phyloP scores from a whole-genome alignment of 2,888 invertebrate species.

The Chamaedrilus cognettii region DNA sequence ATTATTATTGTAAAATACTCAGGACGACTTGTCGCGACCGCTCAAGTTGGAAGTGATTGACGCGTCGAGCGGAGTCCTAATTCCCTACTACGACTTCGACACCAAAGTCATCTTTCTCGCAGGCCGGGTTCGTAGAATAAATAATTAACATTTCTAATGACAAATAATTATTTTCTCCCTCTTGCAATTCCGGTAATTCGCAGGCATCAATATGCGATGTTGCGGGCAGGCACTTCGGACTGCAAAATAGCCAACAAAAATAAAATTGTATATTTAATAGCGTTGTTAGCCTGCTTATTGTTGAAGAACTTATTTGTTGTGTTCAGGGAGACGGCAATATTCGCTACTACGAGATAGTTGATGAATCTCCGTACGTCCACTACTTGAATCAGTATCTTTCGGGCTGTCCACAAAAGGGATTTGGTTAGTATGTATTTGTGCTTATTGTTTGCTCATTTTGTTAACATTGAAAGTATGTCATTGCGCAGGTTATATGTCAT shows the following conservation, averaged over 20 bases:
- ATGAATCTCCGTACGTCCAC: slow-evolving; percentile 92
- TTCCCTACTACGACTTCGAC: slow-evolving; percentile 97
- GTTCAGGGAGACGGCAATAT: slow-evolving; percentile 93
- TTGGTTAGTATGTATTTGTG: slow-evolving; percentile 47
- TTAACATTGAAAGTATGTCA: too few relatives aligned
- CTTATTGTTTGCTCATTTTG: neutral
- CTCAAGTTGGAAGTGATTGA: slow-evolving; percentile 57
- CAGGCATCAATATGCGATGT: neutral
- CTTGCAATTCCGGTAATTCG: too few relatives aligned
- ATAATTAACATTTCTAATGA: too few relatives aligned
- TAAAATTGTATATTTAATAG: too few relatives aligned
- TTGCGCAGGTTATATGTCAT: too few relatives aligned
- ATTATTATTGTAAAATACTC: too few relatives aligned
- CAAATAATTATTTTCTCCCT: too few relatives aligned
- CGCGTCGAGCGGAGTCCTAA: slow-evolving; percentile 90
- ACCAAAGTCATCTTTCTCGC: slow-evolving; percentile 93
- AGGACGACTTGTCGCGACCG: slow-evolving; percentile 56
- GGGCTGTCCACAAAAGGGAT: slow-evolving; percentile 93
- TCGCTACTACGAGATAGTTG: slow-evolving; percentile 89
- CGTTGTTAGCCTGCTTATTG: too few relatives aligned
- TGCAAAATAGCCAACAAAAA: too few relatives aligned
- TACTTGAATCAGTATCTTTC: slow-evolving; percentile 98
- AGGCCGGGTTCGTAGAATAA: slow-evolving; percentile 74
- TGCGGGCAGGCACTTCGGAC: neutral
- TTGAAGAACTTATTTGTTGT: too few relatives aligned